Percentiles rank a stretch among this genome's conserved stretches.
These are phyloP conservation scores for Haliclona indistincta DNA, from an alignment of 37 sponge, comb jelly and placozoan genomes.

Conservation along the genomic window DNA sequence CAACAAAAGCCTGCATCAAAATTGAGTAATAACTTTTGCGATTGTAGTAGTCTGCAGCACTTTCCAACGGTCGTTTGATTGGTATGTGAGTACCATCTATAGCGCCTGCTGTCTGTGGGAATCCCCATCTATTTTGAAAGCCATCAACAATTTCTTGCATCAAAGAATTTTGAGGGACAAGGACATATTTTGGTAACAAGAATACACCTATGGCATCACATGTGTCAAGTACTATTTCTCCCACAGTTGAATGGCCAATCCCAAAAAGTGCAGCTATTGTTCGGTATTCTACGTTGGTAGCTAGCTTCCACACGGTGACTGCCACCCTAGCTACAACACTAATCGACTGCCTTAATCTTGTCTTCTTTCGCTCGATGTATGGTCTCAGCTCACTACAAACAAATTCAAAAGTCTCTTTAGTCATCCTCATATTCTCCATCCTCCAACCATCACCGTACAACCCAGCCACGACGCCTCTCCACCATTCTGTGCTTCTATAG, in stretches of 20 bases:
- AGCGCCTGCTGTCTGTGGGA: constrained; percentile 44
- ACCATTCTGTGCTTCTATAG: not conserved
- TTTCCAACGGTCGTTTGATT: constrained; percentile 9
- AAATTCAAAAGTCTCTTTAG: constrained; percentile 8
- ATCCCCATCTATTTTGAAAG: constrained; percentile 15
- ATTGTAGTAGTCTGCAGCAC: constrained; percentile 43
- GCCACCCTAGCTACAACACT: constrained; percentile 24
- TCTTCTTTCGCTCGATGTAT: not conserved
- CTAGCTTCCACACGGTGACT: constrained; percentile 50
- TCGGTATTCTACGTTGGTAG: constrained; percentile 42
- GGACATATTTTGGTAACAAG: constrained; percentile 1
- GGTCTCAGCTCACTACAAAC: not conserved
- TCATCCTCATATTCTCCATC: constrained; percentile 12
- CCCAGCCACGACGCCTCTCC: not conserved
- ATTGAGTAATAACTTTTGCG: constrained; percentile 26
- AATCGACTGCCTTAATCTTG: constrained; percentile 9
- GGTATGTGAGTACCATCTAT: constrained; percentile 46
- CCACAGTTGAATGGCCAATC: constrained; percentile 34
- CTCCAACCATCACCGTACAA: constrained; percentile 9
- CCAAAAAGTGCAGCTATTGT: constrained; percentile 38
- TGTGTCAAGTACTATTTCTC: constrained; percentile 28
- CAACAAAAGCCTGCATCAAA: constrained; percentile 27
- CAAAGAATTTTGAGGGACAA: not conserved
- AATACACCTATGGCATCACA: constrained; percentile 29
- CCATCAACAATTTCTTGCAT: constrained; percentile 32